Evolutionary conservation across 2,797 vertebrate genomes (phyloP).

Genomic region (Acanthurus lineatus): DNA sequence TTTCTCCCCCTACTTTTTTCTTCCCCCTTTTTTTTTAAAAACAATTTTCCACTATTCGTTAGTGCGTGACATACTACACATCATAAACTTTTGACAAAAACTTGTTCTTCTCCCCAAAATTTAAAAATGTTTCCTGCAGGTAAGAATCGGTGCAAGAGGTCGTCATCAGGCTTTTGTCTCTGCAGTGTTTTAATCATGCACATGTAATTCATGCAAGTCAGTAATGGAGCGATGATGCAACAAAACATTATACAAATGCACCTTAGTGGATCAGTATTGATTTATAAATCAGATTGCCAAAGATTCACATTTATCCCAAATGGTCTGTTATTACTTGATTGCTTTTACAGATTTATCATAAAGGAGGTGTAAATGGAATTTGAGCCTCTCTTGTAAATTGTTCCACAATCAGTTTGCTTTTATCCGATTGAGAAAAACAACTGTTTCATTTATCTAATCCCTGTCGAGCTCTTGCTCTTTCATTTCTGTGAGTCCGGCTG

Average conservation of each 20-base stretch:
- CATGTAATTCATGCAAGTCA: neutral
- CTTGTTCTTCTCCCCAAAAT: neutral
- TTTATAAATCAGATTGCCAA: slow-evolving; percentile 23
- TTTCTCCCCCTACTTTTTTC: slow-evolving; percentile 26
- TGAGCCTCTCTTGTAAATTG: neutral
- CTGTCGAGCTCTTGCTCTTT: slow-evolving; percentile 15
- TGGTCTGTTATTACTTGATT: neutral
- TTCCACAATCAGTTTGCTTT: neutral
- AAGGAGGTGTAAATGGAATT: neutral
- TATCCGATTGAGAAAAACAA: neutral
- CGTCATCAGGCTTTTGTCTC: neutral
- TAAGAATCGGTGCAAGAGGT: slow-evolving; percentile 12
- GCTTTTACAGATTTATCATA: slow-evolving; percentile 15
- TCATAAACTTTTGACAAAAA: neutral
- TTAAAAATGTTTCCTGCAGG: slow-evolving; percentile 17
- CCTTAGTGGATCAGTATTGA: slow-evolving; percentile 17
- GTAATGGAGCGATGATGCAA: slow-evolving; percentile 7
- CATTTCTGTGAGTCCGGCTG: slow-evolving; percentile 18
- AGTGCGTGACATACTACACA: neutral
- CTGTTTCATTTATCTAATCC: neutral
- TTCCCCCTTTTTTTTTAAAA: neutral
- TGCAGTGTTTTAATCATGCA: slow-evolving; percentile 3
- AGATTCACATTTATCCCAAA: slow-evolving; percentile 1
- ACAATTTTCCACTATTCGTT: slow-evolving; percentile 20
- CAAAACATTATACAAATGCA: slow-evolving; percentile 10